These are phyloP conservation scores for Nymphicus hollandicus DNA, from an alignment of 2,113 vertebrate species.

Conservation along the genomic window DNA sequence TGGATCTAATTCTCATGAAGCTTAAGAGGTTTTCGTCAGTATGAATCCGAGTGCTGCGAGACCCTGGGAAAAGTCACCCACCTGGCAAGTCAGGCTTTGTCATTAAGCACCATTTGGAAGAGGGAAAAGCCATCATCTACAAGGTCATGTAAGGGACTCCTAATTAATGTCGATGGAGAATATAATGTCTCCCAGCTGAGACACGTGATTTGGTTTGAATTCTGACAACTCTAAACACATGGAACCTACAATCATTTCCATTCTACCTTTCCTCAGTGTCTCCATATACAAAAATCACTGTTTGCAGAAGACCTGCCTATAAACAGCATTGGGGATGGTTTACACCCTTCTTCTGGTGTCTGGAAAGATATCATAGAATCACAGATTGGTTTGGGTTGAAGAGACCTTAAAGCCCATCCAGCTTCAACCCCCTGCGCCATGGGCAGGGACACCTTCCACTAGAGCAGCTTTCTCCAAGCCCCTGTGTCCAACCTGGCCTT, in stretches of 20 bases:
- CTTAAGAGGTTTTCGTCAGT: constrained; percentile 10
- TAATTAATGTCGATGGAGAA: neutral
- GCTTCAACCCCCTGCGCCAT: neutral
- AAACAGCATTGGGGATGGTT: neutral
- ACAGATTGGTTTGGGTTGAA: neutral
- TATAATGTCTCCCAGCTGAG: neutral
- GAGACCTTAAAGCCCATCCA: neutral
- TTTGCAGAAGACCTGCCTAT: neutral
- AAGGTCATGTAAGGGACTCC: neutral
- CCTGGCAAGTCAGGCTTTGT: neutral
- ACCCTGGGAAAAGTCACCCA: constrained; percentile 27
- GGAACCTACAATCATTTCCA: neutral
- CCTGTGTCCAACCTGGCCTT: neutral
- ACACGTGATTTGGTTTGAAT: neutral
- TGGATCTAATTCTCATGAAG: constrained; percentile 3
- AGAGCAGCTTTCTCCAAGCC: neutral
- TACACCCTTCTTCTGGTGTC: neutral
- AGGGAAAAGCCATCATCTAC: neutral
- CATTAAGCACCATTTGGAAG: neutral
- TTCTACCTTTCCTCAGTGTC: neutral
- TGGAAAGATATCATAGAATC: neutral
- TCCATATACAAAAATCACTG: too few relatives aligned
- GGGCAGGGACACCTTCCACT: neutral
- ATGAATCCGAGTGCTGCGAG: neutral
- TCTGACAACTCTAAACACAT: neutral